Evolutionary conservation across 2,888 invertebrate species (phyloP), one percentile per base, ranked within the genome.

Genomic region (Malacosoma neustria): DNA sequence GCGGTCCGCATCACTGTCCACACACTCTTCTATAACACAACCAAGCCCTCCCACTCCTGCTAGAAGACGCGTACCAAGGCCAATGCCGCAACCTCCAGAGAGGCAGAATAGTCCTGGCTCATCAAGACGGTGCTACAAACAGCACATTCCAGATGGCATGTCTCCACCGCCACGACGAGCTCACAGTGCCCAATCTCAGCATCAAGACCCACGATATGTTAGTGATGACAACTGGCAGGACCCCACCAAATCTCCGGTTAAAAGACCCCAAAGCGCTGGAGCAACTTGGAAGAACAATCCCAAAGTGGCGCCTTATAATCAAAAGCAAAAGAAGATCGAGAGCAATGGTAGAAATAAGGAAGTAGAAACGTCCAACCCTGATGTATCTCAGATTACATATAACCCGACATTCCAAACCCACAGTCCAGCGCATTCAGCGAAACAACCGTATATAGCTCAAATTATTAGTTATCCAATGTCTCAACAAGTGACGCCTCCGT

Each of bases 1-100:
- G 94, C 91, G 92, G 52, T 89, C 92, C 29, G 90, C 92, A 2
- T 93, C 92, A 42, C 73, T 88, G 40, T 88, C 87, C 46, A 68
- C 70, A 22, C 73, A 77, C 42, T 79, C 81, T 15, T 74, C 71
- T 7, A 57, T 55, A 42, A 64, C 72, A 5, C 70, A 76, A 42
- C 63, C 79, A 4, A 72, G 75, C 43, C 82, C 81, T 0, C 74
- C 79, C 0, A 79, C 84, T 1, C 77, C 80, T 0, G 75, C 73
- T 1, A 57, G 80, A 37, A 57, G 82, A 45, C 65, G 80, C 12
- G 55, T 71, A 30, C 57, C 69, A 2, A 46, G 76, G 33, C 68
- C 77, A 0, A 52, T 69, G 32, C 77, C 79, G 3, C 63, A 57
- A 38, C 69, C 79, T 1, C 67, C 77, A n/a, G 76, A 85, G 37